Evolutionary conservation across 1,140 invertebrate species (phyloP), one percentile per base, ranked within the genome.

Genomic region (Drosophila subpulchrella): DNA sequence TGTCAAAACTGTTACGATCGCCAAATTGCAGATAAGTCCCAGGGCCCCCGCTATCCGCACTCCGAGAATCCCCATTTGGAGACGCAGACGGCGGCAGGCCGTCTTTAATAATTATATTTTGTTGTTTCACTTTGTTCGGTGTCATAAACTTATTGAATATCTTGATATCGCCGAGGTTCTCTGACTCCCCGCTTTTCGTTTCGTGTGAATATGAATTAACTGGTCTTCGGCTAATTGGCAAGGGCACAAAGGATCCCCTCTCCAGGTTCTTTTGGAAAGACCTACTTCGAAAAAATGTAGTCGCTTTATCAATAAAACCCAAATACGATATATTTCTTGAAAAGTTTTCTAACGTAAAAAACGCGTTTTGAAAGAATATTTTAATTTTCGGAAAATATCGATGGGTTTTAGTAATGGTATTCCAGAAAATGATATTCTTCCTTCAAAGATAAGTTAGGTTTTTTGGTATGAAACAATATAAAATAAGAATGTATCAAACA

Each of bases 1-100:
- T 90, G 86, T 90, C 86, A 90, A 90, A 90, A 90, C 82, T 90
- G 79, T 90, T 90, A 90, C 86, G 88, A 88, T 90, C 82, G 77
- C 86, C 80, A 90, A 88, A 84, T 89, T 84, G 77, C 73, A 83
- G 84, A 88, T 88, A 88, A 86, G 78, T 57, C 44, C 10, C 10
- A 32, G 0, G 30, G 27, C 20, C 32, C 11, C 30, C 36, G n/a
- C 30, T 59, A 56, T 4, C 11, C 24, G 12, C 6, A 32, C 32
- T 3, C 34, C 27, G 58, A 36, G 44, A 47, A 47, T 61, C 41
- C 34, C 15, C 39, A 66, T 63, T 59, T 38, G 44, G 41, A 32
- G 24, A 4, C 48, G 5, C 68, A 67, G 42, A 27, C 34, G 60
- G 73, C 56, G 62, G 63, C 63, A 51, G 42, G 66, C 42, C 65